Evolutionary conservation across 2,797 vertebrate genomes (phyloP).

Genomic region (Scomberomorus guttatus): DNA sequence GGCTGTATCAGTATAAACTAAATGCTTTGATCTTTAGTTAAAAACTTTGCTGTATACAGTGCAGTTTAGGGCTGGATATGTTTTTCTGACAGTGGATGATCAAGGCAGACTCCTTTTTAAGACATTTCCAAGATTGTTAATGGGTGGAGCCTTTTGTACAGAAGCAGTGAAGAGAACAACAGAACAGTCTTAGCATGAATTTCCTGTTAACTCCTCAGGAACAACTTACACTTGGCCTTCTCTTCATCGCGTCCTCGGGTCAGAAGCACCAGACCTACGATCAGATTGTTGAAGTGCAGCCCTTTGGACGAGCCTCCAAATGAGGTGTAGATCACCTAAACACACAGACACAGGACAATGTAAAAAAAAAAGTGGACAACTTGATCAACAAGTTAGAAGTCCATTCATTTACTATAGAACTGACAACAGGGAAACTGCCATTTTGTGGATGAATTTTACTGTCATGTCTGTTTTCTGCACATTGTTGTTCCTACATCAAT

Average conservation of each 20-base stretch:
- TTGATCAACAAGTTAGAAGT: not conserved
- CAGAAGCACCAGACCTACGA: slow-evolving; percentile 96
- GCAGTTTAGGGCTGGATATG: not conserved
- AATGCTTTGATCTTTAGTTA: too few species aligned
- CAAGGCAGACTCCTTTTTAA: not conserved
- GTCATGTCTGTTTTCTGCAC: not conserved
- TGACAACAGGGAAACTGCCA: not conserved
- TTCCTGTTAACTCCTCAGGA: not conserved
- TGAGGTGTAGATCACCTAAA: slow-evolving; percentile 96
- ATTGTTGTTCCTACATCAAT: not conserved
- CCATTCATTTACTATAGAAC: not conserved
- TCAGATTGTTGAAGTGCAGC: slow-evolving; percentile 98
- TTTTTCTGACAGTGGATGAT: not conserved
- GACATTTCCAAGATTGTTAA: not conserved
- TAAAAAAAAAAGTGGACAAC: not conserved
- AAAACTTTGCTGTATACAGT: not conserved
- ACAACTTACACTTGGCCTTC: slow-evolving; percentile 95
- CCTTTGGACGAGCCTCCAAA: slow-evolving; percentile 98
- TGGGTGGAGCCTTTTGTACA: not conserved
- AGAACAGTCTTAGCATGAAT: not conserved
- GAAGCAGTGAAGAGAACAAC: not conserved
- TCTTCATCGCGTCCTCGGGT: slow-evolving; percentile 97
- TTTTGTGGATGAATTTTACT: not conserved
- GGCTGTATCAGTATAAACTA: too few species aligned
- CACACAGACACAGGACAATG: slow-evolving; percentile 10